phyloP scores from a whole-genome alignment of 2,113 vertebrate genomes.

The Chaetodon trifascialis region DNA sequence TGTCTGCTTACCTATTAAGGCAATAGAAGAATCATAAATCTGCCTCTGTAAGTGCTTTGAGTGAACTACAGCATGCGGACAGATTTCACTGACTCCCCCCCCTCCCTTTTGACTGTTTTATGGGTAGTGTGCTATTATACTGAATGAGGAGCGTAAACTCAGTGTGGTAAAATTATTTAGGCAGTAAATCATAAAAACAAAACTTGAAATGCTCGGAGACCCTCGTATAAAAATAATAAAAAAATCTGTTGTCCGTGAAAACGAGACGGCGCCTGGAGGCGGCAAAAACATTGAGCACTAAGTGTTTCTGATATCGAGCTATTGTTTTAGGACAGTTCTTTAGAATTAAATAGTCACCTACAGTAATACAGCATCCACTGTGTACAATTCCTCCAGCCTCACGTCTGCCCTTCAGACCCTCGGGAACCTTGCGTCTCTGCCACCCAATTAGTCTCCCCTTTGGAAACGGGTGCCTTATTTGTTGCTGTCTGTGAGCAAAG shows the following conservation, averaged over 20 bases:
- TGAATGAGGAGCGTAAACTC: constrained; percentile 44
- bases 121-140: constrained; percentile 34
- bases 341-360: constrained; percentile 50
- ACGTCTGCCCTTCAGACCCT: constrained; percentile 50
- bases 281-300: background rate
- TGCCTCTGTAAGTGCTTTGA: constrained; percentile 63
- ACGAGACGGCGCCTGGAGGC: constrained; percentile 27
- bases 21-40: constrained; percentile 50
- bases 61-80: constrained; percentile 36
- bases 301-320: constrained; percentile 23
- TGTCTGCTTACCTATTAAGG: constrained; percentile 55
- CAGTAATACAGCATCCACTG: constrained; percentile 39
- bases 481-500: constrained; percentile 70
- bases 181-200: constrained; percentile 45
- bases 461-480: constrained; percentile 52
- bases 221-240: constrained; percentile 23
- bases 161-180: constrained; percentile 38
- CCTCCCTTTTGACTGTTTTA: constrained; percentile 7
- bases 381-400: constrained; percentile 44
- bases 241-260: constrained; percentile 17
- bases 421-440: constrained; percentile 48
- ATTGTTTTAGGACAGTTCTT: constrained; percentile 30
- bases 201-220: constrained; percentile 40
- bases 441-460: constrained; percentile 53
- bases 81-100: constrained; percentile 16